Base-by-base conservation (phyloP, 2,113 vertebrate species). In the Willisornis vidua region DNA sequence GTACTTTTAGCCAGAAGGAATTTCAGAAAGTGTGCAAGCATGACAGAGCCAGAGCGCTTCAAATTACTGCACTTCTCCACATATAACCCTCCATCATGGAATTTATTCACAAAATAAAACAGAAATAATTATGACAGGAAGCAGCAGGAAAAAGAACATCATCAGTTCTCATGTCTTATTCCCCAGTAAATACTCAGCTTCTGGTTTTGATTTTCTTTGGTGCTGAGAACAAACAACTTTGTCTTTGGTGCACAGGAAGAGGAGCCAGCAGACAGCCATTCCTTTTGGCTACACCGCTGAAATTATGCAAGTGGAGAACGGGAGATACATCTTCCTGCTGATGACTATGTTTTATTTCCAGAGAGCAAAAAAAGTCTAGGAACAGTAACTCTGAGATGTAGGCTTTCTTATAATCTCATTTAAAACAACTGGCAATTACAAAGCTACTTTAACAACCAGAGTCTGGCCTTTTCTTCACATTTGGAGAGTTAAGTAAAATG, bases 161-260 rank as follows among this genome's bases (percentile, higher is more conserved):
- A 41, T 65, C 71, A 70, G 46, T 62, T 83, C 83, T 78, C 48
- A 28, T 51, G 77, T 84, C 80, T 87, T 58, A 61, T 54, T 57
- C 22, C 14, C 39, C 57, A 57, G 54, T 80, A 86, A 94, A 74
- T 57, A 77, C 19, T 72, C 0, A 4, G 72, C 65, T 84, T 92
- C 68, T 90, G 80, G 48, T 90, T 97, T 90, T 84, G 68, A 89
- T 93, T 92, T 95, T 70, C 52, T 93, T 74, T 35, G 31, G 45
- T 61, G 70, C 0, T 4, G 58, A 90, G 66, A 75, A 90, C 54
- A 92, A 93, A 90, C 39, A 94, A n/a, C 24, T 29, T 92, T 88
- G 55, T 57, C 71, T 87, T 77, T 54, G 37, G 45, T 7, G 4
- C 26, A n/a, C 51, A 85, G 37, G 66, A 74, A 88, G 78, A 83